phyloP scores from a whole-genome alignment of 2,797 vertebrate genomes.

The Rhodeus uyekii region DNA sequence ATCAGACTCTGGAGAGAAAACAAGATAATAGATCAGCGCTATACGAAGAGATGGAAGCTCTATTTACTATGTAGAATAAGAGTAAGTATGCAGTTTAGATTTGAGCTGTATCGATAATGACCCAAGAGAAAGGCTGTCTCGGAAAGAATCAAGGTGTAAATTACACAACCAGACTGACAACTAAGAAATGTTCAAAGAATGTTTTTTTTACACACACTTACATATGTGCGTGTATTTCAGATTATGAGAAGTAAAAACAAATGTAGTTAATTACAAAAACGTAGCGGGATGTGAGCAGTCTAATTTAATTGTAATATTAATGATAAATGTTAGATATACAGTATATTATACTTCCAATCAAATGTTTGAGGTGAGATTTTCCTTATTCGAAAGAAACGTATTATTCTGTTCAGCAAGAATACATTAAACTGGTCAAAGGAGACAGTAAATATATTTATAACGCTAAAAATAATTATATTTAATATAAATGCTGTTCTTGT shows the following conservation, averaged over 20 bases:
- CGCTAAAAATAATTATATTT: not conserved
- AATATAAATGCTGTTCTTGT: not conserved
- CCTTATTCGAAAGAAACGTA: not conserved
- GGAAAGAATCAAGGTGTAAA: not conserved
- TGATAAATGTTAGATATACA: not conserved
- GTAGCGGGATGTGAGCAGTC: not conserved
- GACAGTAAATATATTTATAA: not conserved
- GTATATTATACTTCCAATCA: not conserved
- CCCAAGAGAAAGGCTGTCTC: not conserved
- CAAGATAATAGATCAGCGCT: slow-evolving; percentile 3
- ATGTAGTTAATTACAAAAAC: not conserved
- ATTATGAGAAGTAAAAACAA: not conserved
- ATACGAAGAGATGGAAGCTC: not conserved
- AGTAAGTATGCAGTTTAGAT: not conserved
- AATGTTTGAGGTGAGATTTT: not conserved
- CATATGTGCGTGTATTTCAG: no score
- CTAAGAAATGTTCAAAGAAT: no score
- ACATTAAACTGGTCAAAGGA: not conserved
- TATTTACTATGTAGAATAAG: not conserved
- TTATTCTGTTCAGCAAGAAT: not conserved
- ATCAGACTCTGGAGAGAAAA: slow-evolving; percentile 10
- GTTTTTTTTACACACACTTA: not conserved
- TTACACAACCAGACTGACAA: not conserved
- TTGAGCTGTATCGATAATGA: not conserved
- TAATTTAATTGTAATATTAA: not conserved